Base-by-base conservation (phyloP, 2,113 vertebrate species). In the Pseudorasbora parva region DNA sequence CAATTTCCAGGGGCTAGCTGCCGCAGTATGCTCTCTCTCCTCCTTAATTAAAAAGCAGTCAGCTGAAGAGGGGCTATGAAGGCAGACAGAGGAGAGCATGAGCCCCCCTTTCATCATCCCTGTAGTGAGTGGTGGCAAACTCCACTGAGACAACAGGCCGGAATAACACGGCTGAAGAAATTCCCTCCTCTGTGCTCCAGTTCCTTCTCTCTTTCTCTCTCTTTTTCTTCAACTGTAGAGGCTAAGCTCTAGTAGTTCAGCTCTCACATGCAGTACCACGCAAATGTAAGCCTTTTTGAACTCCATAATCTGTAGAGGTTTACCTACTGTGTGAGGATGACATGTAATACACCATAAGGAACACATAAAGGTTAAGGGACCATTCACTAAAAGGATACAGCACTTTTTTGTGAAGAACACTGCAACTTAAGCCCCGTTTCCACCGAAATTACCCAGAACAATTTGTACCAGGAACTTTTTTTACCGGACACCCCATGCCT, bases 41-140 rank as follows among this genome's bases (percentile, higher is more conserved):
- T 69, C 80, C 75, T 86, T 90, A 90, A 91, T 89, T 91, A 90
- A 89, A 89, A 89, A 83, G 79, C 85, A 89, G 75, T 90, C 77
- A 90, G 86, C 88, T 88, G 88, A 85, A 89, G 88, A 88, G 73
- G 71, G 71, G 69, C 83, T 68, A 43, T 49, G 37, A 72, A 78
- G 77, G 81, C 81, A 79, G 62, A 66, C 77, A 74, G 74, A 45
- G 64, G 79, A 73, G 54, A 66, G 27, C 60, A 81, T 41, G 12
- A 45, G 25, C 66, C 66, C 54, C 43, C 69, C 66, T 80, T 75
- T 85, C 85, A 80, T 86, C 80, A 85, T 82, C 84, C 57, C 51
- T 47, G 78, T 80, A 64, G 80, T 64, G 75, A 78, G 11, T 56
- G 19, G 71, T 82, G 74, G 66, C 76, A 76, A 82, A 66, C 66